Base-by-base conservation (phyloP, 2,113 vertebrate genomes). In the Cynopterus brachyotis region DNA sequence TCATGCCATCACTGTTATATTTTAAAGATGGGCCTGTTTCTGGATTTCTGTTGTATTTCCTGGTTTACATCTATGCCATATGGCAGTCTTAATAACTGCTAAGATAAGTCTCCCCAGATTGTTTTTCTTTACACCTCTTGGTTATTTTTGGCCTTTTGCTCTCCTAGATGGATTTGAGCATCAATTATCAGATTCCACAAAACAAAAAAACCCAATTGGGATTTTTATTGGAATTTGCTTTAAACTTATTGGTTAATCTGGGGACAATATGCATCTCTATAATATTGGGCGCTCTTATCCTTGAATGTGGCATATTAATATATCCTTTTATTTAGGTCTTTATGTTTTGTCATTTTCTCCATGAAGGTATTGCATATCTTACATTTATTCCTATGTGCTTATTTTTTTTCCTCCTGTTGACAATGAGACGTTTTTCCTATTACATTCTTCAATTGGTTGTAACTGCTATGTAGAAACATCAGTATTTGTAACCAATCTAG, bases 101-200 rank as follows among this genome's bases (percentile, higher is more conserved):
- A 75, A 73, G 50, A 66, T 47, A 19, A 12, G 40, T 75, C 47
- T 75, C 47, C 30, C 57, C 32, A 24, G 59, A 37, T 82, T 22
- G 32, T 89, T 80, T 94, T 53, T 70, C 67, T 75, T 30, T 57
- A 47, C 45, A 57, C 24, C 35, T 82, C 47, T 55, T 94, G 6
- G 78, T 89, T 94, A 82, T 89, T 82, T 67, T 89, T 75, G 78
- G 45, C 57, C 76, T 83, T 94, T 57, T 89, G 93, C 57, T 89
- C 37, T 73, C 64, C 66, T 83, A 24, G 24, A 30, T 94, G 86
- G 28, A 57, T 89, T 89, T 83, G 75, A 37, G 67, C 78, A 89
- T 69, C 60, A 79, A 7, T 35, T 73, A 24, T 89, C 47, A 83
- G 78, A 76, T 83, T 67, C 50, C 45, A 53, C 24, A 30, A 15